Evolutionary conservation across 2,888 invertebrate genomes (phyloP).

Genomic region (Hydriomena furcata): DNA sequence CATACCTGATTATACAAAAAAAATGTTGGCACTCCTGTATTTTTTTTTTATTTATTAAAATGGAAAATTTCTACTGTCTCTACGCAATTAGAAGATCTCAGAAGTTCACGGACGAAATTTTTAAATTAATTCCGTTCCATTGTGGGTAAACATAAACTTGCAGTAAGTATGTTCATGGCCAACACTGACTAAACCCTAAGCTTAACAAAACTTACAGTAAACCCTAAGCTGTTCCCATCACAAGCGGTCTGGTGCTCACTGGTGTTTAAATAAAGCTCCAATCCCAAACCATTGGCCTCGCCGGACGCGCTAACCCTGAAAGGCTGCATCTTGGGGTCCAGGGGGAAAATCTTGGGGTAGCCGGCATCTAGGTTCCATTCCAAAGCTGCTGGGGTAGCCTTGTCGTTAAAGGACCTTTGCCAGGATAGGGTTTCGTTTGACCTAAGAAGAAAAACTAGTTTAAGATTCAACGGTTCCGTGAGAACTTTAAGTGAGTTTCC

Average conservation of each 20-base stretch:
- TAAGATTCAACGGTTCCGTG: no score
- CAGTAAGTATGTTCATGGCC: no score
- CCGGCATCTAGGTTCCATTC: constrained; percentile 68
- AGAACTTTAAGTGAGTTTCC: no score
- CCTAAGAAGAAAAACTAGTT: constrained; percentile 44
- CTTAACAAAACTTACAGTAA: constrained; percentile 62
- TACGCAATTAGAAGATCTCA: no score
- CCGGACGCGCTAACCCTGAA: constrained; percentile 71
- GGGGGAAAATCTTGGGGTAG: constrained; percentile 67
- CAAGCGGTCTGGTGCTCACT: constrained; percentile 72
- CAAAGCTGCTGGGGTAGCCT: constrained; percentile 42
- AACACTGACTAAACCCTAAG: no score
- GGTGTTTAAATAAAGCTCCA: constrained; percentile 70
- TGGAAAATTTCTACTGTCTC: no score
- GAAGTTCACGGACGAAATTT: no score
- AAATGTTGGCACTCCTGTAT: no score
- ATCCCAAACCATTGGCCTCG: constrained; percentile 65
- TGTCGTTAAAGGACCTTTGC: constrained; percentile 57
- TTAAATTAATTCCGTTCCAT: no score
- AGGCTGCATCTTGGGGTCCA: constrained; percentile 55
- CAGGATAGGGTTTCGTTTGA: constrained; percentile 63
- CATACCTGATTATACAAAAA: no score
- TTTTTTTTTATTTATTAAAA: no score
- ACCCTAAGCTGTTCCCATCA: constrained; percentile 72
- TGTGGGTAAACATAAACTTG: no score